phyloP scores from a whole-genome alignment of 2,797 vertebrate species.

The Aphelocoma californica region DNA sequence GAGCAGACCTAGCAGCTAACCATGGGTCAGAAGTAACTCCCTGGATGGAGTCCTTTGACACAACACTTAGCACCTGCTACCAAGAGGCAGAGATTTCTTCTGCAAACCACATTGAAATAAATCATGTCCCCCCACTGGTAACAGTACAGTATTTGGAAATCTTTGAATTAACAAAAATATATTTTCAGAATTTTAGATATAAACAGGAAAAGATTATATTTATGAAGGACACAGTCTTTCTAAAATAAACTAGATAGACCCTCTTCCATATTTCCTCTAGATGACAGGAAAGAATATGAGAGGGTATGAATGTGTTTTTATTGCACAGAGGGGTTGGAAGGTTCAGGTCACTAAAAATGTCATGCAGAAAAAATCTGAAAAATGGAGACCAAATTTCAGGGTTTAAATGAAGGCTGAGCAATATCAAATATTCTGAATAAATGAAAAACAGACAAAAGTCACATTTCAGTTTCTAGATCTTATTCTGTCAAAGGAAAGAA shows the following conservation, averaged over 20 bases:
- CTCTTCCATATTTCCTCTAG: not conserved
- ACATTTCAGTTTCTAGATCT: not conserved
- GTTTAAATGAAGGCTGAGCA: not conserved
- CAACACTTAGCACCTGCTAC: not conserved
- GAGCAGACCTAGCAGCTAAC: not conserved
- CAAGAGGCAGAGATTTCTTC: not conserved
- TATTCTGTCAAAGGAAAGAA: not conserved
- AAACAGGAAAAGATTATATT: not conserved
- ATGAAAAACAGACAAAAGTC: not conserved
- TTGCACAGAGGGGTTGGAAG: not conserved
- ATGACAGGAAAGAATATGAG: not conserved
- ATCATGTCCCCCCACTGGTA: not conserved
- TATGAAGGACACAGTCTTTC: not conserved
- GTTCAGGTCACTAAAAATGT: not conserved
- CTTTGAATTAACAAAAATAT: not conserved
- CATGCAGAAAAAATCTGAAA: not conserved
- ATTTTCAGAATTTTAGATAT: not conserved
- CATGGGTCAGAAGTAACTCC: not conserved
- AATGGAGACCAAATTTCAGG: not conserved
- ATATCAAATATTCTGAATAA: not conserved
- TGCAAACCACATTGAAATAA: not conserved
- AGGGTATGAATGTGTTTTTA: not conserved
- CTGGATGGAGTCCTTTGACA: not conserved
- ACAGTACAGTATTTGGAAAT: not conserved
- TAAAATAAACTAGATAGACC: not conserved